Evolutionary conservation across 2,888 invertebrate genomes (phyloP).

Genomic region (Volucella zonaria): DNA sequence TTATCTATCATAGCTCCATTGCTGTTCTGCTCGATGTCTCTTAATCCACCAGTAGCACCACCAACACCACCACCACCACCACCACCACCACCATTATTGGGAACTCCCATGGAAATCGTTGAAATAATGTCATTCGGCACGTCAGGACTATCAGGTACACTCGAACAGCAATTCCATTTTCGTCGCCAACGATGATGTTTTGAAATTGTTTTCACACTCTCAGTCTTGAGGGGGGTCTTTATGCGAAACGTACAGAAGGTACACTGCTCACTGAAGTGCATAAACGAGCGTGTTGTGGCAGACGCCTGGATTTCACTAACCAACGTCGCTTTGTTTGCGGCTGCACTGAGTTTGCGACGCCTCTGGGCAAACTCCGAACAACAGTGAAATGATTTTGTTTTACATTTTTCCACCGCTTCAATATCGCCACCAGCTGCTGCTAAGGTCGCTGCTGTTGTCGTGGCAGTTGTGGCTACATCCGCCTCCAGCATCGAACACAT

Average conservation of each 20-base stretch:
- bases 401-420: constrained; percentile 67
- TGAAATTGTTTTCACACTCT: constrained; percentile 80
- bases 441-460: constrained; percentile 78
- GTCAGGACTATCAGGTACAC: constrained; percentile 85
- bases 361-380: constrained; percentile 82
- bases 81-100: constrained; percentile 33
- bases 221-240: constrained; percentile 77
- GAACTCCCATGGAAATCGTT: constrained; percentile 78
- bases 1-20: constrained; percentile 74
- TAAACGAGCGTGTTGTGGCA: constrained; percentile 76
- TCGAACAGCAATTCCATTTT: constrained; percentile 86
- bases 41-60: no score
- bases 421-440: constrained; percentile 57
- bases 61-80: constrained; percentile 21
- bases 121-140: constrained; percentile 83
- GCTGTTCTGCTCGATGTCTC: constrained; percentile 68
- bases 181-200: constrained; percentile 83
- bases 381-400: constrained; percentile 81
- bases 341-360: constrained; percentile 76
- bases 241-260: constrained; percentile 82
- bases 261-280: constrained; percentile 82
- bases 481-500: constrained; percentile 84
- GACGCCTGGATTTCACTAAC: constrained; percentile 77
- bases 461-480: constrained; percentile 77
- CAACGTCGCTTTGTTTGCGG: constrained; percentile 78